Evolutionary conservation across 2,888 invertebrate genomes (phyloP), one percentile per base, ranked within the genome.

Genomic region (Protodeltote pygarga): DNA sequence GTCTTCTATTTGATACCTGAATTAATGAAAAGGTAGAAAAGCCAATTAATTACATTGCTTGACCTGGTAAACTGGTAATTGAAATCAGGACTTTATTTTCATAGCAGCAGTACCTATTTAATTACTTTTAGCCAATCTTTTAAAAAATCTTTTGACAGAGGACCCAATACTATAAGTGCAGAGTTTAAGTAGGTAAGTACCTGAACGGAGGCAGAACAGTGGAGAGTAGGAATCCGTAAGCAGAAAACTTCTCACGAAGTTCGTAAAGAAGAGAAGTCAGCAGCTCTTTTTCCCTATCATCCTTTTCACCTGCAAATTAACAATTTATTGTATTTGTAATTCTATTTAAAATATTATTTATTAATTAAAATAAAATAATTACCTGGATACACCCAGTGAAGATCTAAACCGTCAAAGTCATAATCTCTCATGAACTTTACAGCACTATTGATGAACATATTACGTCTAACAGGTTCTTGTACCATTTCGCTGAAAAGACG

Each of bases 381-480:
- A 92, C 92, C 94, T 64, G 95, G 95, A 77, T 95, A 95, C 55
- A 95, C 94, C 95, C 95, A 97, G 68, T 97, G 95, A 3, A 97
- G 88, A 73, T 97, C 97, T 6, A 97, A 84, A 0, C 97, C 97
- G 77, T 97, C 97, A 71, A 97, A 97, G 44, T 94, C 93, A 64
- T 95, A 93, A 45, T 94, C 92, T 44, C 93, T 92, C 33, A 96
- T 76, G 69, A 96, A 95, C 27, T 87, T 85, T 0, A 95, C 77
- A 0, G 95, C 93, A 24, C 95, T 95, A 21, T 93, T 87, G 9
- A 95, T 93, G 72, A 96, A 95, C 61, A 90, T 90, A 32, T 92
- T 86, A 17, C 94, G 81, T 24, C 92, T 87, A 10, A 79, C 81
- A 2, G 93, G 88, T 46, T 92, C 92, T 52, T 93, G 92, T 0